Conservation (phyloP, 2,888 invertebrate genomes). For the Nycteola revayana region DNA sequence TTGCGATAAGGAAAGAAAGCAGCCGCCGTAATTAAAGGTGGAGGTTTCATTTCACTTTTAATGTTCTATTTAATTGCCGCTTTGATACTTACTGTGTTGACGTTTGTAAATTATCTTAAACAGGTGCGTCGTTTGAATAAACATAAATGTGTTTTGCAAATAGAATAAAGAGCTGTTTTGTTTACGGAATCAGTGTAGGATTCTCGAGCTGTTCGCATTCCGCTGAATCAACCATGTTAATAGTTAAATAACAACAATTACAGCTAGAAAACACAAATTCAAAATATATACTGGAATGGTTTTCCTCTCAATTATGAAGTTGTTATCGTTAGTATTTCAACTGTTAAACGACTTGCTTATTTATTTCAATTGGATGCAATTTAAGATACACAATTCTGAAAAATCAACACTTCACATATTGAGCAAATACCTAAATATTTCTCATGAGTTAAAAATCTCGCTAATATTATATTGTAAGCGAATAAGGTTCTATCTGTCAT, state of each 20-base stretch:
- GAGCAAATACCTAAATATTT: too few relatives aligned
- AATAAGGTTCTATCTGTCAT: too few relatives aligned
- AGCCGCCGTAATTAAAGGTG: constrained; percentile 66
- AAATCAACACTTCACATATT: too few relatives aligned
- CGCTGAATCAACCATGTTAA: constrained; percentile 24
- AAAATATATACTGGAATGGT: constrained; percentile 31
- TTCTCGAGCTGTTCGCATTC: constrained; percentile 5
- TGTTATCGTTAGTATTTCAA: constrained; percentile 24
- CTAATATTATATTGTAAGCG: too few relatives aligned
- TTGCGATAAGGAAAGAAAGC: constrained; percentile 70
- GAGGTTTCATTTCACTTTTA: constrained; percentile 56
- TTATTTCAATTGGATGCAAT: too few relatives aligned
- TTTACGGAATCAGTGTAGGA: constrained; percentile 14
- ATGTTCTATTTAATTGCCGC: constrained; percentile 53
- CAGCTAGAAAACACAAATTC: constrained; percentile 26
- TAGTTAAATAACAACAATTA: constrained; percentile 28
- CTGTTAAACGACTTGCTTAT: neutral
- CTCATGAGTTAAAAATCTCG: too few relatives aligned
- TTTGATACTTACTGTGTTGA: constrained; percentile 43
- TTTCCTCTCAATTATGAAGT: constrained; percentile 35
- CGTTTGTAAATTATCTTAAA: constrained; percentile 39
- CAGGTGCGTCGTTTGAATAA: constrained; percentile 30
- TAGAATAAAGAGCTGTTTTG: constrained; percentile 21
- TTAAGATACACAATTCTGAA: too few relatives aligned
- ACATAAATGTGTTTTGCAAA: constrained; percentile 23